phyloP scores from a whole-genome alignment of 2,888 invertebrate genomes.

The Eupithecia insigniata region DNA sequence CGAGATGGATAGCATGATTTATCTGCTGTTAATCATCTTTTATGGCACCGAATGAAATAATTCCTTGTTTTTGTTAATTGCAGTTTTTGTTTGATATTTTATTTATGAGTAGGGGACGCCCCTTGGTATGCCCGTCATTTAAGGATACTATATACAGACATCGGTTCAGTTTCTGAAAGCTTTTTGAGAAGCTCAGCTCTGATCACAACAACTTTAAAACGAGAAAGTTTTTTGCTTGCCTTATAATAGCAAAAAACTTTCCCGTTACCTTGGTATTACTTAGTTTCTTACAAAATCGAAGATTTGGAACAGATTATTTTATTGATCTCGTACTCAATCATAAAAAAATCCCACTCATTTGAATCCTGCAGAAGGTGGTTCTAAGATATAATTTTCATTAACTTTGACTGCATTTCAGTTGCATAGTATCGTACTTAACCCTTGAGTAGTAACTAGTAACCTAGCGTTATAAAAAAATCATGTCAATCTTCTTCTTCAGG shows the following conservation, averaged over 20 bases:
- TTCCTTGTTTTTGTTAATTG: constrained; percentile 40
- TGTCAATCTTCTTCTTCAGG: too few species aligned
- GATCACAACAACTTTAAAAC: not conserved
- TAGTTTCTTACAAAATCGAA: not conserved
- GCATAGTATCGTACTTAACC: not conserved
- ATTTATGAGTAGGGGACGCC: constrained; percentile 19
- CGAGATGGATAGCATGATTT: constrained; percentile 71
- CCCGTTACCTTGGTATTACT: too few species aligned
- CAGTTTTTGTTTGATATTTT: constrained; percentile 28
- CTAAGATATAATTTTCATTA: not conserved
- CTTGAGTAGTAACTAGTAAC: not conserved
- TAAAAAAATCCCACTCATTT: too few species aligned
- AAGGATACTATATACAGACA: constrained; percentile 7
- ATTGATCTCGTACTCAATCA: too few species aligned
- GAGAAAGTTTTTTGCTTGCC: not conserved
- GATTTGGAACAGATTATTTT: too few species aligned
- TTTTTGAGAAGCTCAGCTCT: not conserved
- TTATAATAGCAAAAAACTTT: too few species aligned
- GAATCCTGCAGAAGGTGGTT: too few species aligned
- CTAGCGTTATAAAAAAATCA: too few species aligned
- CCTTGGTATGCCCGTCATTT: not conserved
- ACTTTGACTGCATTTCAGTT: not conserved
- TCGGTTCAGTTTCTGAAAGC: not conserved
- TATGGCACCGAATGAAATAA: constrained; percentile 36
- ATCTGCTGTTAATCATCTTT: constrained; percentile 57